Conservation (phyloP, 1,140 invertebrate species). For the Dinothrombium tinctorium region DNA sequence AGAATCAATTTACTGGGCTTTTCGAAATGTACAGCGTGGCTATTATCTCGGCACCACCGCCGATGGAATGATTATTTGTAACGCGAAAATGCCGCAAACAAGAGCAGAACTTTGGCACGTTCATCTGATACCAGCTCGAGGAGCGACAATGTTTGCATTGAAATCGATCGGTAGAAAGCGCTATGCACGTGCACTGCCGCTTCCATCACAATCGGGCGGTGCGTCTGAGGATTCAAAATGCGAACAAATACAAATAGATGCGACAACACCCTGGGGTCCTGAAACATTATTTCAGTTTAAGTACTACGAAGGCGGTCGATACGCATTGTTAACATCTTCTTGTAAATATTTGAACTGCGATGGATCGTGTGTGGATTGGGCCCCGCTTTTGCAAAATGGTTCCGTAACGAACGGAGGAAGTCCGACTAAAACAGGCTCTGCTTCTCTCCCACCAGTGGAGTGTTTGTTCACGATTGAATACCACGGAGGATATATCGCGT, state of each 20-base stretch:
- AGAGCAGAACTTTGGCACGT: slow-evolving; percentile 73
- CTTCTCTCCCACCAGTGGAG: slow-evolving; percentile 24
- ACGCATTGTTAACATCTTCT: slow-evolving; percentile 86
- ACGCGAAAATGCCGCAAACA: slow-evolving; percentile 51
- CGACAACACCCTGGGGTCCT: slow-evolving; percentile 89
- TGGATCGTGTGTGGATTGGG: slow-evolving; percentile 25
- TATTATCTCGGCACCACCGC: slow-evolving; percentile 74
- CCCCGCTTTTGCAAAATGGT: neutral
- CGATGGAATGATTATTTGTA: slow-evolving; percentile 66
- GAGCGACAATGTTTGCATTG: slow-evolving; percentile 64
- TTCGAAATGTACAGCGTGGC: slow-evolving; percentile 60
- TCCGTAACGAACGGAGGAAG: neutral
- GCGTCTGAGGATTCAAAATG: neutral
- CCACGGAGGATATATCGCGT: slow-evolving; percentile 57
- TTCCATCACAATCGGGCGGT: neutral
- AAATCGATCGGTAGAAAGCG: slow-evolving; percentile 76
- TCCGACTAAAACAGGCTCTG: neutral
- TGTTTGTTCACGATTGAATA: slow-evolving; percentile 86
- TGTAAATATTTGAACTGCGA: slow-evolving; percentile 65
- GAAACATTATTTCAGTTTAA: slow-evolving; percentile 88
- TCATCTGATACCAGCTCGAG: slow-evolving; percentile 62
- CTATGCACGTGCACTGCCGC: slow-evolving; percentile 51
- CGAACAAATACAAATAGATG: slow-evolving; percentile 58
- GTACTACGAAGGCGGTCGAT: slow-evolving; percentile 61
- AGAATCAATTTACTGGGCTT: slow-evolving; percentile 44